These are phyloP conservation scores for Arrhopalites spinosus DNA, from an alignment of 2,888 invertebrate genomes.

Conservation along the genomic window DNA sequence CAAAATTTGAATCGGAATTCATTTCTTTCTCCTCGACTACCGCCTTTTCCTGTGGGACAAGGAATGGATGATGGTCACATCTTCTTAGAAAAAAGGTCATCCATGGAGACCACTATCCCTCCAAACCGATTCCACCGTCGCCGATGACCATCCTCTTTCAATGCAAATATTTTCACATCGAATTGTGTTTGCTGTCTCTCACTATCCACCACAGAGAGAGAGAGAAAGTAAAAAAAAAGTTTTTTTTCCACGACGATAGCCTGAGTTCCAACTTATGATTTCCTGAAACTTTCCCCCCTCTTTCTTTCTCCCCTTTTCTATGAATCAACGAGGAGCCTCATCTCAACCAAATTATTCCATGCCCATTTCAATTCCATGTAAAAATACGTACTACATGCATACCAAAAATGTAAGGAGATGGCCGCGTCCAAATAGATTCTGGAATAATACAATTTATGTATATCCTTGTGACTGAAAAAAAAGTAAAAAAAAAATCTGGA, in stretches of 20 bases:
- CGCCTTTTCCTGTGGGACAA: constrained; percentile 38
- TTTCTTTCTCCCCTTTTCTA: neutral
- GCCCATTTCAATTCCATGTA: neutral
- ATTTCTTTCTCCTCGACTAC: constrained; percentile 32
- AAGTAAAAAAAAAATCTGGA: too few species aligned
- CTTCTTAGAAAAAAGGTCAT: constrained; percentile 41
- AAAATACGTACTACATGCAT: too few species aligned
- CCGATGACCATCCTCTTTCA: constrained; percentile 43
- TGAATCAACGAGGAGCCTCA: neutral
- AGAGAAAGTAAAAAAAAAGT: constrained; percentile 20
- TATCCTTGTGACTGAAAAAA: too few species aligned
- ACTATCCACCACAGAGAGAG: neutral
- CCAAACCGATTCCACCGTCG: constrained; percentile 13
- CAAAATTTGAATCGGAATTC: constrained; percentile 47
- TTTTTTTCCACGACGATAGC: constrained; percentile 24
- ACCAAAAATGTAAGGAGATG: too few species aligned
- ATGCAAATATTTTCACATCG: constrained; percentile 50
- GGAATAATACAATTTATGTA: too few species aligned
- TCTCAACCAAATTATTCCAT: neutral
- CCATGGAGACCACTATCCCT: constrained; percentile 35
- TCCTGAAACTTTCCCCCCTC: constrained; percentile 37
- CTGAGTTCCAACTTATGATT: constrained; percentile 42
- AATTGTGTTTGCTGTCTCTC: constrained; percentile 43
- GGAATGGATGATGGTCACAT: constrained; percentile 22
- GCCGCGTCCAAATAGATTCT: too few species aligned